Evolutionary conservation across 2,797 vertebrate species (phyloP).

Genomic region (Gastrophryne carolinensis): DNA sequence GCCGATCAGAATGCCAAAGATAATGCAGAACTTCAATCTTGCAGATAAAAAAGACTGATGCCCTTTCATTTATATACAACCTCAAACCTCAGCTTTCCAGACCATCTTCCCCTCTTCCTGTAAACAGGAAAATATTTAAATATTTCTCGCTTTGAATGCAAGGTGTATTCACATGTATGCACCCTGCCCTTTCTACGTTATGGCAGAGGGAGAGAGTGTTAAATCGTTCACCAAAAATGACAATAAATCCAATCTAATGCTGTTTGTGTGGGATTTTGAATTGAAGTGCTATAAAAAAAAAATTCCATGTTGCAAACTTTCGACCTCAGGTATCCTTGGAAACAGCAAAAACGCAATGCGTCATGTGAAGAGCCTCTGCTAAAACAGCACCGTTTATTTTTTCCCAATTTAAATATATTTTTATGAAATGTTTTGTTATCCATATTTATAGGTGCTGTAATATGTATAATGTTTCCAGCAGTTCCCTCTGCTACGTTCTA

Average conservation of each 20-base stretch:
- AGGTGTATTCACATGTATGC: background rate
- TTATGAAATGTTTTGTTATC: no score
- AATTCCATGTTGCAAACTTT: background rate
- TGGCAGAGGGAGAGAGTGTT: background rate
- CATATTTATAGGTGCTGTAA: no score
- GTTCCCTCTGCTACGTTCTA: no score
- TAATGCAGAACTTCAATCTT: slow-evolving; percentile 24
- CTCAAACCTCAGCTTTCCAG: background rate
- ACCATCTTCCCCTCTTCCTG: no score
- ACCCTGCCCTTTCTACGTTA: background rate
- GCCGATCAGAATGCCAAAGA: slow-evolving; percentile 13
- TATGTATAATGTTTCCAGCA: no score
- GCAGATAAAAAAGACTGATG: background rate
- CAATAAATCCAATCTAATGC: background rate
- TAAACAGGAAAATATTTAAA: no score
- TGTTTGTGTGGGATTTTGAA: background rate
- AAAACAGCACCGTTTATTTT: no score
- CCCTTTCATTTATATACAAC: slow-evolving; percentile 1
- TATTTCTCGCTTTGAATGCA: background rate
- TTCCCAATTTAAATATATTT: no score
- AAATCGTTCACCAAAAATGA: background rate
- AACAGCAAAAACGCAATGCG: no score
- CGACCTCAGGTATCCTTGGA: no score
- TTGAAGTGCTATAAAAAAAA: background rate
- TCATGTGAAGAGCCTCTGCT: no score